A percentile compares a stretch with the other conserved stretches of the same genome.
phyloP scores from a whole-genome alignment of 2,888 invertebrate genomes.

The Notocelia uddmanniana region DNA sequence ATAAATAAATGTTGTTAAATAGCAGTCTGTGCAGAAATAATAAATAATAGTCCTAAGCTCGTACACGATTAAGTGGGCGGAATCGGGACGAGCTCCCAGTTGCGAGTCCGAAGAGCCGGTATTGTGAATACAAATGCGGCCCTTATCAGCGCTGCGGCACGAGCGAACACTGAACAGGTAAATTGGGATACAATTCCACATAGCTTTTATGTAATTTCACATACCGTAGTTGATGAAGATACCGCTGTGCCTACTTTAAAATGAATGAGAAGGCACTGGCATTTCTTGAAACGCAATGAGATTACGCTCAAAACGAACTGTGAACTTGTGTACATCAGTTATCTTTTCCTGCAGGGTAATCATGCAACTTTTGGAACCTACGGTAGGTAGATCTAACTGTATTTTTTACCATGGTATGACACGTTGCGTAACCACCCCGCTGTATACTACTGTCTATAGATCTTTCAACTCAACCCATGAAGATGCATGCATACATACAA shows the following conservation, averaged over 20 bases:
- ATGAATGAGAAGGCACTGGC: no score
- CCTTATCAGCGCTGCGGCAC: constrained; percentile 35
- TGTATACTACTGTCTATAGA: no score
- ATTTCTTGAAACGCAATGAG: background rate
- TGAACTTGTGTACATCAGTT: no score
- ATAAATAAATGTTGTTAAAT: background rate
- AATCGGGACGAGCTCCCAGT: constrained; percentile 33
- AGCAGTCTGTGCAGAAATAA: background rate
- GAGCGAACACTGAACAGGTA: constrained; percentile 28
- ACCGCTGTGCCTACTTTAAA: background rate
- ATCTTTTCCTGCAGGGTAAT: no score
- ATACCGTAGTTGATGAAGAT: background rate
- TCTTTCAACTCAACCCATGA: no score
- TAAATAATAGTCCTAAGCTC: constrained; percentile 13
- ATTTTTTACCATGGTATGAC: no score
- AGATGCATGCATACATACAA: no score
- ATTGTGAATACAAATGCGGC: constrained; percentile 46
- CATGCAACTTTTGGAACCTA: no score
- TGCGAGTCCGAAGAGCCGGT: constrained; percentile 30
- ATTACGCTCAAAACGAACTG: background rate
- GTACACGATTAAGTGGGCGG: constrained; percentile 27
- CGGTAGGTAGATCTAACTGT: no score
- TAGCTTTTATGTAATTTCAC: background rate
- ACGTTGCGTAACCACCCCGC: no score
- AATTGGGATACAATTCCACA: constrained; percentile 25